Percentiles rank a stretch among this genome's conserved stretches.
These are phyloP conservation scores for Listronotus oregonensis DNA, from an alignment of 1,140 invertebrate genomes.

Conservation along the genomic window DNA sequence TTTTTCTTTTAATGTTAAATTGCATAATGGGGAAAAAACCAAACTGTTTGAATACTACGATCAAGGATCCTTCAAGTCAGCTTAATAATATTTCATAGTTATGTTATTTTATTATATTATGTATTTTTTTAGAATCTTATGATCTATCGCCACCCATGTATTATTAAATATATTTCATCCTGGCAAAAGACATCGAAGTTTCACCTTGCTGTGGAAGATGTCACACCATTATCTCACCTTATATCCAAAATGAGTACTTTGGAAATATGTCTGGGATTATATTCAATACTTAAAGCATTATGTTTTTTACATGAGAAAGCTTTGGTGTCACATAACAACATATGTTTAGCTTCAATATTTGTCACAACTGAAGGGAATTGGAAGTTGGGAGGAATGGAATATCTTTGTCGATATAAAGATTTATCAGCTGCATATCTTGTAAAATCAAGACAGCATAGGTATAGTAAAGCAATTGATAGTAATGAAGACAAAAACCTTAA, in stretches of 20 bases:
- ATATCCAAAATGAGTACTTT: slow-evolving; percentile 65
- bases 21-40: too few relatives aligned
- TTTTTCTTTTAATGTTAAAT: too few relatives aligned
- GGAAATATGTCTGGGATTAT: slow-evolving; percentile 78
- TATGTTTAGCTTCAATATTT: slow-evolving; percentile 79
- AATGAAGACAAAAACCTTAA: slow-evolving; percentile 66
- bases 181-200: slow-evolving; percentile 76
- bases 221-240: slow-evolving; percentile 70
- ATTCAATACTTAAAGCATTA: slow-evolving; percentile 75
- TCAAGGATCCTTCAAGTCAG: too few relatives aligned
- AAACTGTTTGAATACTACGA: too few relatives aligned
- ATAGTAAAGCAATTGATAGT: slow-evolving; percentile 69
- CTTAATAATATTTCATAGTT: too few relatives aligned
- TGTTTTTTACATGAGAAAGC: slow-evolving; percentile 80
- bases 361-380: slow-evolving; percentile 79
- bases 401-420: slow-evolving; percentile 72
- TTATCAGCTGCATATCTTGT: slow-evolving; percentile 69
- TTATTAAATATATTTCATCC: slow-evolving; percentile 77
- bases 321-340: slow-evolving; percentile 78
- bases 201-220: slow-evolving; percentile 77
- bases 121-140: slow-evolving; percentile 72
- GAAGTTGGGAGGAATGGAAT: slow-evolving; percentile 83
- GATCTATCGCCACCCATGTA: slow-evolving; percentile 80
- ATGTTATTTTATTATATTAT: background rate
- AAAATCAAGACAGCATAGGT: slow-evolving; percentile 68